Evolutionary conservation across 2,888 invertebrate genomes (phyloP).

Genomic region (Brachylomia viminalis): DNA sequence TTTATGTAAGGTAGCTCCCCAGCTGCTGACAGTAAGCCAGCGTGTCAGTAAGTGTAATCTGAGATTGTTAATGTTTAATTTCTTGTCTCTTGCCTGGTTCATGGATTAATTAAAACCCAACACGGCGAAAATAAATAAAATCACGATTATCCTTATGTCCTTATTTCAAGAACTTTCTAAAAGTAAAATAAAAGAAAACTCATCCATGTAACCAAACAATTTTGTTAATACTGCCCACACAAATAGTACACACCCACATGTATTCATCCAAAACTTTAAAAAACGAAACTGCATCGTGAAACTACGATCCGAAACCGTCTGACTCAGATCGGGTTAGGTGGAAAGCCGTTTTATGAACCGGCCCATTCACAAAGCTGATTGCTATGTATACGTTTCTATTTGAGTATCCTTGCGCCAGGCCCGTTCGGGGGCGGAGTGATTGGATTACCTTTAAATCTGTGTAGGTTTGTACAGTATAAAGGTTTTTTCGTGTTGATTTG

Average conservation of each 20-base stretch:
- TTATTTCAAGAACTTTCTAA: too few relatives aligned
- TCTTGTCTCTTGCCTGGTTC: neutral
- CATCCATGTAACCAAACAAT: constrained; percentile 16
- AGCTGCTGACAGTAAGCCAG: too few relatives aligned
- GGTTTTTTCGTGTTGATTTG: constrained; percentile 36
- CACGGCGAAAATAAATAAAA: too few relatives aligned
- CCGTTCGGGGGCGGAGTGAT: constrained; percentile 45
- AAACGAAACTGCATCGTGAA: constrained; percentile 33
- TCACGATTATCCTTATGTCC: too few relatives aligned
- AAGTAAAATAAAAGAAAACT: too few relatives aligned
- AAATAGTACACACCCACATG: neutral
- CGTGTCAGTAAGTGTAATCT: too few relatives aligned
- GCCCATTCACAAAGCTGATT: constrained; percentile 66
- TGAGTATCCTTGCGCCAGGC: constrained; percentile 54
- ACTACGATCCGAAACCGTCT: constrained; percentile 29
- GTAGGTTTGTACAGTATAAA: constrained; percentile 24
- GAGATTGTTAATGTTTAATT: neutral
- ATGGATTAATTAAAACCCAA: too few relatives aligned
- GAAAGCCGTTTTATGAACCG: constrained; percentile 59
- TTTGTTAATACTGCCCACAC: neutral
- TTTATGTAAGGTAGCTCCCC: too few relatives aligned
- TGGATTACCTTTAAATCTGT: constrained; percentile 58
- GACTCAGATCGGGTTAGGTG: constrained; percentile 58
- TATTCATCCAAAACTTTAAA: neutral
- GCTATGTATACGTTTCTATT: constrained; percentile 63